Evolutionary conservation across 2,113 vertebrate species (phyloP).

Genomic region (Brienomyrus brachyistius): DNA sequence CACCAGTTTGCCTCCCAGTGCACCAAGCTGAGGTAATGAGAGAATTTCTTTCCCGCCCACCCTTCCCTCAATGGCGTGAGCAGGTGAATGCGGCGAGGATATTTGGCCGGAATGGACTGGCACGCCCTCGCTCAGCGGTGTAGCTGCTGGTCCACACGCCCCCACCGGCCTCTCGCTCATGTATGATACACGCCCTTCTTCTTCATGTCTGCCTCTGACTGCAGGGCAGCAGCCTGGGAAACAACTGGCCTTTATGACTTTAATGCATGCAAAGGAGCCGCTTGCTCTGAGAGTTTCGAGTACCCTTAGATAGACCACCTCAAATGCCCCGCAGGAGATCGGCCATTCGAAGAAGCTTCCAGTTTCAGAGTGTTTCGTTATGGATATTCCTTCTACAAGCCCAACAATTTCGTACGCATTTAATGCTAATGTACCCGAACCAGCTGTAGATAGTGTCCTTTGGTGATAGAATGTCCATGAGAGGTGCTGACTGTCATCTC

Average conservation of each 20-base stretch:
- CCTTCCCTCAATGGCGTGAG: not conserved
- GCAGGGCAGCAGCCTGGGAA: not conserved
- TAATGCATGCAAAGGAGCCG: not conserved
- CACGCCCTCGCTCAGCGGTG: not conserved
- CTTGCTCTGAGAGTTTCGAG: not conserved
- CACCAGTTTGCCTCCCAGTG: not conserved
- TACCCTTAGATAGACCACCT: not conserved
- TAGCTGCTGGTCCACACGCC: not conserved
- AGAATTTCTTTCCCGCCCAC: not conserved
- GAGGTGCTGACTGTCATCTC: slow-evolving; percentile 38
- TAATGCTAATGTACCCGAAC: not conserved
- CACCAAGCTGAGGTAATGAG: not conserved
- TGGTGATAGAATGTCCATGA: not conserved
- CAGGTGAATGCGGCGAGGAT: not conserved
- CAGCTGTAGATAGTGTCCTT: not conserved
- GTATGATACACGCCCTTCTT: not conserved
- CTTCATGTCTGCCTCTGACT: not conserved
- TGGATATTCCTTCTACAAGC: not conserved
- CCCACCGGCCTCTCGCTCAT: not conserved
- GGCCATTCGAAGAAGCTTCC: not conserved
- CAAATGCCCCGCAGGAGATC: not conserved
- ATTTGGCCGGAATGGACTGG: not conserved
- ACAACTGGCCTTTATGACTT: not conserved
- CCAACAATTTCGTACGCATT: not conserved
- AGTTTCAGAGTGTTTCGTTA: not conserved